phyloP scores from a whole-genome alignment of 1,140 invertebrate species.

The Holcopasites calliopsidis region DNA sequence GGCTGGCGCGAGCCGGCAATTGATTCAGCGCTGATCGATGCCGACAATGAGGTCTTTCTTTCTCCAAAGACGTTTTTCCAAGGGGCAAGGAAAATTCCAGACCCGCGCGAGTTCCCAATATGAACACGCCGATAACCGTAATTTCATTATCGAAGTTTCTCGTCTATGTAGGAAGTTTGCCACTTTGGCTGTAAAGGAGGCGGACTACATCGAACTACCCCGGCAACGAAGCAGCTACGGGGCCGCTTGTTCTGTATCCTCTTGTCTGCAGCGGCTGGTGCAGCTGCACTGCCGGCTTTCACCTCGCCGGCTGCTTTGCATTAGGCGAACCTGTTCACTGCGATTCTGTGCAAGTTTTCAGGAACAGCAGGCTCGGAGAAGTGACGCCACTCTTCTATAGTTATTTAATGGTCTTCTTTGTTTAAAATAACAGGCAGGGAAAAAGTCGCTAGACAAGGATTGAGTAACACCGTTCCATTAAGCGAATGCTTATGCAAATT shows the following conservation, averaged over 20 bases:
- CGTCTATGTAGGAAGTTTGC: conserved; percentile 46
- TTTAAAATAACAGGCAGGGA: no score
- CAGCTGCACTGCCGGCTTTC: not conserved
- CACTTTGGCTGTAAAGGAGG: not conserved
- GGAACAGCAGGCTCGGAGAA: not conserved
- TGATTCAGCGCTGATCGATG: conserved; percentile 7
- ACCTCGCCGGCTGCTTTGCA: not conserved
- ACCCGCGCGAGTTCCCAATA: conserved; percentile 16
- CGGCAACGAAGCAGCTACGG: conserved; percentile 8
- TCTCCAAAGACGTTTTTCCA: not conserved
- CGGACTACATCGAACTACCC: conserved; percentile 17
- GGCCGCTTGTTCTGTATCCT: not conserved
- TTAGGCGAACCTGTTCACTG: not conserved
- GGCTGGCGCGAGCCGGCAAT: no score
- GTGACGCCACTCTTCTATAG: not conserved
- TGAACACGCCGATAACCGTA: conserved; percentile 58
- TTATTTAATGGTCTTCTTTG: no score
- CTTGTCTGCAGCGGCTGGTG: not conserved
- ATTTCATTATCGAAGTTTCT: conserved; percentile 59
- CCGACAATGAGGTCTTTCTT: not conserved
- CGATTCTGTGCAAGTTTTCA: not conserved
- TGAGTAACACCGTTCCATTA: no score
- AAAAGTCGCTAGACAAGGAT: no score
- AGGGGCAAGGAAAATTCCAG: not conserved
- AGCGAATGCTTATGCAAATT: no score